Evolutionary conservation across 2,888 invertebrate genomes (phyloP).

Genomic region (Thera obeliscata): DNA sequence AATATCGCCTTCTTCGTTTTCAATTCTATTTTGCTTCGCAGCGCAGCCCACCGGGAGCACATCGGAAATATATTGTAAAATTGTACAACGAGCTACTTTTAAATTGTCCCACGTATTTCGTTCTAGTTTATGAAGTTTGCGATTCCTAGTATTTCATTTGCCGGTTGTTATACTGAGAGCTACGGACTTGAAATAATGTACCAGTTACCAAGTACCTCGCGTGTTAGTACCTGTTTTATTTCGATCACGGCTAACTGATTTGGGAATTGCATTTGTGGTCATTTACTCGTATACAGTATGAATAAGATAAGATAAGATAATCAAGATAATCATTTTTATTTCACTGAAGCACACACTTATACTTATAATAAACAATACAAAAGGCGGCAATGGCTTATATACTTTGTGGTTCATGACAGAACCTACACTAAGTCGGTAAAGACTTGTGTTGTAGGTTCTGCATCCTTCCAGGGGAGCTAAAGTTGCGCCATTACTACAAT

Average conservation of each 20-base stretch:
- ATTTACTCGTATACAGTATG: too few species aligned
- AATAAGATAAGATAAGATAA: too few species aligned
- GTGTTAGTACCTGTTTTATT: not conserved
- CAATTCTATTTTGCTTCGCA: conserved; percentile 50
- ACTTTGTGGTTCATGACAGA: too few species aligned
- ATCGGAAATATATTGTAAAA: conserved; percentile 51
- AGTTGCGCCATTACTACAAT: too few species aligned
- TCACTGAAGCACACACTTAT: too few species aligned
- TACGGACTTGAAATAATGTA: conserved; percentile 17
- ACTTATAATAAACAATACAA: too few species aligned
- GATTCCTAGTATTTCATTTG: conserved; percentile 29
- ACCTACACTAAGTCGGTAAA: too few species aligned
- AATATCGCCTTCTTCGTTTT: conserved; percentile 48
- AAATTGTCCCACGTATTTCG: conserved; percentile 48
- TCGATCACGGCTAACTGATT: not conserved
- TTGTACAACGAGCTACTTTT: conserved; percentile 42
- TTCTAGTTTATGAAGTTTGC: conserved; percentile 40
- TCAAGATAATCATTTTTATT: too few species aligned
- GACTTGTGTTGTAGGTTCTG: too few species aligned
- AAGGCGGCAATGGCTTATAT: too few species aligned
- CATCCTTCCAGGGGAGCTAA: too few species aligned
- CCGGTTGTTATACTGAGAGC: conserved; percentile 14
- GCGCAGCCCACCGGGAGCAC: conserved; percentile 35
- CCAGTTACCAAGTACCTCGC: not conserved
- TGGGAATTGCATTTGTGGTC: not conserved